Evolutionary conservation across 2,113 vertebrate genomes (phyloP), one percentile per base, ranked within the genome.

Genomic region (Malurus cyaneus): DNA sequence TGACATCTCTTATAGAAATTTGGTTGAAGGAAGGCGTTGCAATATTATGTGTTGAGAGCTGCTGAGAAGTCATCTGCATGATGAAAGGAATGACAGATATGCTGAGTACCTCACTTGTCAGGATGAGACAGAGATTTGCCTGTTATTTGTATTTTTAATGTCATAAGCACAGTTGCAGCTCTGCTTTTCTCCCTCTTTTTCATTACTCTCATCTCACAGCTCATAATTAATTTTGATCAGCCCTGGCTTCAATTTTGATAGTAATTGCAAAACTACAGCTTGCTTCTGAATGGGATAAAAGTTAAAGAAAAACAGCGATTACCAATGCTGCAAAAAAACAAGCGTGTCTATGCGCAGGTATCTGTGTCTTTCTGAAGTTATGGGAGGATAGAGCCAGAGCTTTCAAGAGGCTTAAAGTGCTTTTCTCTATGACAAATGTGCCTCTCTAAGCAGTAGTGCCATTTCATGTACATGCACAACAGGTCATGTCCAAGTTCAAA

Each of bases 201-300:
- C 66, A 57, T 86, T 93, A 42, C 32, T 94, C 69, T 28, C 19
- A 56, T 94, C 66, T 96, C 84, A 50, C 42, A 83, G 57, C 29
- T 85, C 25, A 57, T 93, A 95, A 89, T 65, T 82, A 50, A 77
- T 89, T 94, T 80, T 77, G 36, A 70, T 86, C 67, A 90, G 24
- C 34, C 5, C 9, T 42, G 70, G 32, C 32, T 69, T 57, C 32
- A 39, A 3, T 86, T 80, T 84, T 91, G 52, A 12, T 76, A 44
- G 25, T 31, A 88, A 64, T 62, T 70, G n/a, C 32, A 73, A 86
- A 95, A 79, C 49, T 74, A 18, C 34, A 70, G 29, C 57, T 67
- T 82, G n/a, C 12, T 77, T 89, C 79, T 86, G 52, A 74, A 73
- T 65, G 25, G 44, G 64, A 69, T 50, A 72, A 65, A 80, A 79